phyloP scores from a whole-genome alignment of 1,140 invertebrate species.

The Calephelis nemesis region DNA sequence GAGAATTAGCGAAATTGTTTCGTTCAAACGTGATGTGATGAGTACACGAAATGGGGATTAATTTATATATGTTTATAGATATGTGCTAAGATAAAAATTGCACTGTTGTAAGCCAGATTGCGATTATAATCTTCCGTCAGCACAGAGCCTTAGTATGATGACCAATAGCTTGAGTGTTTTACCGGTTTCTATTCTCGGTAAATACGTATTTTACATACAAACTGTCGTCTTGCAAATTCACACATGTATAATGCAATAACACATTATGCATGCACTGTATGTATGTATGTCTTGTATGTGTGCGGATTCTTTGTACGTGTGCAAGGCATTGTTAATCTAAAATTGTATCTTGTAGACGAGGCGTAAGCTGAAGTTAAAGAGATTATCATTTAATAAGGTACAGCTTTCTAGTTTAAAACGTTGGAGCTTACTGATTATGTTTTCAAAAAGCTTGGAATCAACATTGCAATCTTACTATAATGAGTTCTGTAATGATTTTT shows the following conservation, averaged over 20 bases:
- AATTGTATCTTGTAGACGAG: conserved; percentile 10
- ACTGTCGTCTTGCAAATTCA: conserved; percentile 22
- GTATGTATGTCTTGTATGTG: conserved; percentile 1
- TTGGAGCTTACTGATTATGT: too few species aligned
- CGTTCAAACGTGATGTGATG: too few species aligned
- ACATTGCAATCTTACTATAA: too few species aligned
- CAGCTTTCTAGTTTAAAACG: too few species aligned
- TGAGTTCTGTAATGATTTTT: too few species aligned
- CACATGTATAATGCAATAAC: conserved; percentile 24
- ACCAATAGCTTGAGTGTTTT: conserved; percentile 19
- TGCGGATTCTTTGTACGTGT: neutral
- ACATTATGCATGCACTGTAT: conserved; percentile 17
- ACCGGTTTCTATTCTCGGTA: conserved; percentile 19
- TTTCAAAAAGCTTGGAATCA: too few species aligned
- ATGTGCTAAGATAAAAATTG: too few species aligned
- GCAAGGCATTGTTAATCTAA: conserved; percentile 16
- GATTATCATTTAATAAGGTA: conserved; percentile 7
- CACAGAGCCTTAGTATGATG: neutral
- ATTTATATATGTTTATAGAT: too few species aligned
- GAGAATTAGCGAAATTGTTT: too few species aligned
- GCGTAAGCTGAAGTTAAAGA: neutral
- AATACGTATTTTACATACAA: conserved; percentile 17
- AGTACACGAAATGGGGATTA: too few species aligned
- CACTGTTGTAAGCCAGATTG: too few species aligned
- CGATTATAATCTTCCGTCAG: neutral